Evolutionary conservation across 2,797 vertebrate genomes (phyloP), one percentile per base, ranked within the genome.

Genomic region (Eupleurogrammus muticus): DNA sequence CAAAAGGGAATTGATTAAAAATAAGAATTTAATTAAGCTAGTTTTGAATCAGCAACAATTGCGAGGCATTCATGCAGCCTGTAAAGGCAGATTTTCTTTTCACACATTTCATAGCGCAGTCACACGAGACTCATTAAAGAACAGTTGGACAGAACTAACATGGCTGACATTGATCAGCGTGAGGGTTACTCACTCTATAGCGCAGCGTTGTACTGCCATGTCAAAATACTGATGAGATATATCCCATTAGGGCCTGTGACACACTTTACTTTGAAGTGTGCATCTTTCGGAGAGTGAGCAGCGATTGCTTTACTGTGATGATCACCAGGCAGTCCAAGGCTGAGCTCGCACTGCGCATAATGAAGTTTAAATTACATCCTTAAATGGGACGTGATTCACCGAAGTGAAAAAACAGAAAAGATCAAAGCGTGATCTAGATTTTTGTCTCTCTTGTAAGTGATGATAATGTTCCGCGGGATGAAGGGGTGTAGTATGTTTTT

Each of bases 121-220:
- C 92, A 82, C 73, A 85, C 47, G 92, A 93, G 90, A 92, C 91
- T 92, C 90, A 93, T 93, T 94, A 94, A 83, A 84, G 77, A 80
- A 78, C 82, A 87, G 82, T 77, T 82, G 79, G 85, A 71, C 65
- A 68, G 82, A 74, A 72, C 71, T 72, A 73, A 46, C 73, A 77
- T 38, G 75, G 70, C 83, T 80, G 83, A 91, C 87, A 92, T 73
- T 88, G 90, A 93, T 93, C 87, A 84, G 76, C 64, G 46, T 56
- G 63, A 72, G 73, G 73, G 75, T 75, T 81, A 74, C 81, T 88
- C 77, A 66, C 76, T 73, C 50, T 64, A 77, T 57, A 80, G 77
- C 67, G 62, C 68, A 47, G 68, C 70, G 73, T 69, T 81, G 63
- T 76, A 67, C 79, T 74, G 75, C 76, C 81, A 57, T 66, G 79